A percentile compares a stretch with the other conserved stretches of the same genome.
phyloP scores from a whole-genome alignment of 1,140 invertebrate species.

The Drosophila funebris region DNA sequence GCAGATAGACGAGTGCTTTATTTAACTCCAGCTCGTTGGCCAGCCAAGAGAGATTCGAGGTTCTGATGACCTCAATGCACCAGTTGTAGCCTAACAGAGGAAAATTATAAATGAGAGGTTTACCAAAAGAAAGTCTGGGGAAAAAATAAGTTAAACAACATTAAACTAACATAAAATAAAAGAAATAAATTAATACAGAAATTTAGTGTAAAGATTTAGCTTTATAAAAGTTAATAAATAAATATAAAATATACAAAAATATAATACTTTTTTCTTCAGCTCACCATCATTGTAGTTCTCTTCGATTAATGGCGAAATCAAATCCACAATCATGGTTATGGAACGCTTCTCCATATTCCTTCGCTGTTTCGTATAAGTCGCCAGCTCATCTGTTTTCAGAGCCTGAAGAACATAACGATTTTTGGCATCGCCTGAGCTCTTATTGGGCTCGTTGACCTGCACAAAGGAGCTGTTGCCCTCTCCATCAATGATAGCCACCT shows the following conservation, averaged over 20 bases:
- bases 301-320: conserved; percentile 95
- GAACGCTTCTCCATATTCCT: conserved; percentile 92
- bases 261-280: conserved; percentile 62
- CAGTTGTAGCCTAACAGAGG: conserved; percentile 86
- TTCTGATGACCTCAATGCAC: conserved; percentile 93
- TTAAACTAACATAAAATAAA: too few relatives aligned
- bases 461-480: conserved; percentile 40
- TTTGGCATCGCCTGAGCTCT: conserved; percentile 44
- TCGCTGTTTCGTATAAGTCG: conserved; percentile 90
- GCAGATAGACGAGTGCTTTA: conserved; percentile 95
- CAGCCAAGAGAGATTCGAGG: conserved; percentile 89
- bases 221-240: too few relatives aligned
- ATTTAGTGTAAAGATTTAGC: neutral
- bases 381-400: conserved; percentile 91
- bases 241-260: too few relatives aligned
- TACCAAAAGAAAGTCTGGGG: neutral
- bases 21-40: conserved; percentile 96
- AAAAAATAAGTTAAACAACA: neutral
- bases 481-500: conserved; percentile 60
- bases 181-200: too few relatives aligned
- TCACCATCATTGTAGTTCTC: conserved; percentile 89
- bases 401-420: conserved; percentile 87
- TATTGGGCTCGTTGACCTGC: conserved; percentile 30
- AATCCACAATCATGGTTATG: conserved; percentile 95
- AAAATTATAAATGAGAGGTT: neutral